Conservation (phyloP, 2,888 invertebrate genomes). For the Conomelus anceps region DNA sequence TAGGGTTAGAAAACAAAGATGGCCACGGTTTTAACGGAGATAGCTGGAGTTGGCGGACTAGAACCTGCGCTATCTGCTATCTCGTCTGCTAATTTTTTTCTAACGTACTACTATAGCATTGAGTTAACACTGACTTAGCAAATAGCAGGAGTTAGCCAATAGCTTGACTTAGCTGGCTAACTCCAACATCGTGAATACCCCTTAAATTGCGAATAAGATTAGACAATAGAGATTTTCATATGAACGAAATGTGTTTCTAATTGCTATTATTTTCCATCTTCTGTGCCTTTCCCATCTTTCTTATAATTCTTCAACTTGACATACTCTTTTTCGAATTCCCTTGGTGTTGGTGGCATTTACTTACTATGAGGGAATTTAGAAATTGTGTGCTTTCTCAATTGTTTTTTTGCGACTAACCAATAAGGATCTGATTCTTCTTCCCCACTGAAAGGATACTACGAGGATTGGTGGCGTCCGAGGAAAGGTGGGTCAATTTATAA, state of each 20-base stretch:
- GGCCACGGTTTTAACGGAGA: no score
- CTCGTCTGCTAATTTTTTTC: no score
- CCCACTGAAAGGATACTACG: conserved; percentile 89
- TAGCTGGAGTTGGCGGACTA: no score
- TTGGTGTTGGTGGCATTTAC: background rate
- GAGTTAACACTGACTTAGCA: no score
- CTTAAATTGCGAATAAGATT: background rate
- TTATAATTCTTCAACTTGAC: background rate
- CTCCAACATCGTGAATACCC: no score
- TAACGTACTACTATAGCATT: no score
- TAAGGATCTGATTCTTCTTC: conserved; percentile 65
- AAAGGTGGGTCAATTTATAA: conserved; percentile 66
- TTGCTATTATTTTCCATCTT: no score
- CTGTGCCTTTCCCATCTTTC: background rate
- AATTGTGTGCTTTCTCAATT: conserved; percentile 6
- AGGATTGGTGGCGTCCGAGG: conserved; percentile 96
- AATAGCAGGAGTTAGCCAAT: no score
- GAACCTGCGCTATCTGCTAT: no score
- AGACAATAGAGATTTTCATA: background rate
- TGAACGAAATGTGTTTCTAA: background rate
- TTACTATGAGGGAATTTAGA: background rate
- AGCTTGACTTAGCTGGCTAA: no score
- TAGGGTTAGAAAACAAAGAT: no score
- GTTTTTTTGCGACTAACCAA: conserved; percentile 26
- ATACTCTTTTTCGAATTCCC: background rate